These are phyloP conservation scores for Perccottus glenii DNA, from an alignment of 2,113 vertebrate species.

Conservation along the genomic window DNA sequence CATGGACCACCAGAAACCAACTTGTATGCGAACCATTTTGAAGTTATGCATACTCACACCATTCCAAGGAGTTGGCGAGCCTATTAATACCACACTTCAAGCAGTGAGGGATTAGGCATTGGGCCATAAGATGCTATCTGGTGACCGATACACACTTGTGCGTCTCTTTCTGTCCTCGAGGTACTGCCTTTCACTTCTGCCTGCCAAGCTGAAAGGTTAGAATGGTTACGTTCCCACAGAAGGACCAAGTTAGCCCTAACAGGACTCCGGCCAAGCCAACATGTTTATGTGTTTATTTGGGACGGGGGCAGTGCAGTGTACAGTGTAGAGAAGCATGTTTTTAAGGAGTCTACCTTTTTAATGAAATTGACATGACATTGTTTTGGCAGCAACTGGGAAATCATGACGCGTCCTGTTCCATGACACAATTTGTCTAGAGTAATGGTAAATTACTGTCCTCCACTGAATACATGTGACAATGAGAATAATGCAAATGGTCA, in stretches of 20 bases:
- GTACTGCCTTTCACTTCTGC: constrained; percentile 56
- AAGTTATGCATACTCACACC: constrained; percentile 66
- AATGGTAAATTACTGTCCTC: no score
- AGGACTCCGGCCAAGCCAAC: constrained; percentile 23
- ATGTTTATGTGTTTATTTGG: constrained; percentile 38
- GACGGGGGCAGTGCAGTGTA: background rate
- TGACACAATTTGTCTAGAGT: no score
- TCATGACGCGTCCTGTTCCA: no score
- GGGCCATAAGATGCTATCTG: constrained; percentile 73
- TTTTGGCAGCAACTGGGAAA: no score
- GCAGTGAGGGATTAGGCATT: constrained; percentile 64
- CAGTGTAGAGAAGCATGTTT: background rate
- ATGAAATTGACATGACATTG: no score
- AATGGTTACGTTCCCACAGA: constrained; percentile 57
- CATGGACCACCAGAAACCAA: constrained; percentile 20
- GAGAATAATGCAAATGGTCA: no score
- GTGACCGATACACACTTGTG: constrained; percentile 72
- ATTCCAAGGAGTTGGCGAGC: constrained; percentile 74
- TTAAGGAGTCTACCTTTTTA: background rate
- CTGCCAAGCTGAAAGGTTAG: constrained; percentile 68
- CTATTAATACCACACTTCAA: constrained; percentile 77
- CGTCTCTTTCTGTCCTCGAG: constrained; percentile 67
- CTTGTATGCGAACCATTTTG: constrained; percentile 39
- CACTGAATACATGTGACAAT: no score
- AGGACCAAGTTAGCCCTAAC: constrained; percentile 31